Conservation (phyloP, 2,797 vertebrate species). For the Falco rusticolus region DNA sequence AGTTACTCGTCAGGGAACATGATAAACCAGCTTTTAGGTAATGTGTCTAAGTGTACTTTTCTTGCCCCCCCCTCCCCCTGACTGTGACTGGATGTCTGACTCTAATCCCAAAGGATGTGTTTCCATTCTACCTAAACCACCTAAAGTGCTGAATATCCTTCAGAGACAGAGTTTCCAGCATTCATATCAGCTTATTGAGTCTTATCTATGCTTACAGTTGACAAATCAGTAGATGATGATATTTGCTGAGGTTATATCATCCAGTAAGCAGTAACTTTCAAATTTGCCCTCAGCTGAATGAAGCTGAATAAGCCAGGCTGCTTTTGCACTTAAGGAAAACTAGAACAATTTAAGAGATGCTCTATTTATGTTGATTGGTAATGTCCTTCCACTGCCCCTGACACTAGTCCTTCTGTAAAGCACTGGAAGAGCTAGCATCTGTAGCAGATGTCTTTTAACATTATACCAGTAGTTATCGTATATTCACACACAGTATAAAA, state of each 20-base stretch:
- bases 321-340: not conserved
- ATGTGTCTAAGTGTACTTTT: not conserved
- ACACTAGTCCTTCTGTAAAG: not conserved
- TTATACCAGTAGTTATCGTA: not conserved
- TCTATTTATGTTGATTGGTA: not conserved
- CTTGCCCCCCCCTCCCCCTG: rapidly evolving
- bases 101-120: not conserved
- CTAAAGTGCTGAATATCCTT: not conserved
- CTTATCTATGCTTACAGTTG: not conserved
- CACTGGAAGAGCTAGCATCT: not conserved
- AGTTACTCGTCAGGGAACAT: not conserved
- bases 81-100: not conserved
- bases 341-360: not conserved
- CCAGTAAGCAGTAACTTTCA: not conserved
- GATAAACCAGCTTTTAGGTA: not conserved
- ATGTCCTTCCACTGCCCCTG: not conserved
- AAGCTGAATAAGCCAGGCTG: not conserved
- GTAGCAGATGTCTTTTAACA: constrained; percentile 22
- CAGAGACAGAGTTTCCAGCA: not conserved
- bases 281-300: not conserved
- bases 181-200: not conserved
- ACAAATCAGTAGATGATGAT: not conserved
- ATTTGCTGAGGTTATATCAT: not conserved
- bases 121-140: not conserved
- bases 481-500: constrained; percentile 7